Percentiles rank a stretch among this genome's conserved stretches.
These are phyloP conservation scores for Syngnathus acus DNA, from an alignment of 2,797 vertebrate genomes.

Conservation along the genomic window DNA sequence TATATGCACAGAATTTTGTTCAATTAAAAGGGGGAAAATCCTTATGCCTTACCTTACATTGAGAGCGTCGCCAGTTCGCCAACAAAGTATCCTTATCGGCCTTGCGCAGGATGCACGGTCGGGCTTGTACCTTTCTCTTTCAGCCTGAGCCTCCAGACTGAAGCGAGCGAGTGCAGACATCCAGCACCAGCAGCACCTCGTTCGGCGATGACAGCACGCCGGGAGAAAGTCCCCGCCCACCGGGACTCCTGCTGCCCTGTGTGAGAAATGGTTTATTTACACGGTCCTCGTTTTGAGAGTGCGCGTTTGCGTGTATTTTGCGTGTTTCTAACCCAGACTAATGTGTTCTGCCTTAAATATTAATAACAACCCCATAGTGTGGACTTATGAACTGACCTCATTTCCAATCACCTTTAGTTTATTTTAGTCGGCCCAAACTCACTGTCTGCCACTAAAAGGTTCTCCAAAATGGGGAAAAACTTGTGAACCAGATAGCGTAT, in stretches of 20 bases:
- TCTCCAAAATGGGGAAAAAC: background rate
- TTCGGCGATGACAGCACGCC: conserved; percentile 51
- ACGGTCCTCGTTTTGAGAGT: background rate
- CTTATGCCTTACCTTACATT: conserved; percentile 33
- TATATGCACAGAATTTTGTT: background rate
- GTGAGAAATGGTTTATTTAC: background rate
- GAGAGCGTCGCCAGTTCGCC: background rate
- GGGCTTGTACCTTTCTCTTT: conserved; percentile 36
- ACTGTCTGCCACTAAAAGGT: background rate
- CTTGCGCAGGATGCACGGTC: conserved; percentile 14
- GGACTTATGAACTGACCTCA: background rate
- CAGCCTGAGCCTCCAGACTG: conserved; percentile 56
- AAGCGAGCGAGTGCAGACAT: conserved; percentile 36
- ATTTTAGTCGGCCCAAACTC: background rate
- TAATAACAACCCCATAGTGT: background rate
- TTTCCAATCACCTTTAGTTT: background rate
- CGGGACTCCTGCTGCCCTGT: conserved; percentile 8
- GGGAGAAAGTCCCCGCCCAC: conserved; percentile 49
- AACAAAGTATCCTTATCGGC: conserved; percentile 44
- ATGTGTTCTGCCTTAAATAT: background rate
- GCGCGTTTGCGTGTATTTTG: background rate
- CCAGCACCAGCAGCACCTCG: conserved; percentile 56
- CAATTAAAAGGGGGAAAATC: background rate
- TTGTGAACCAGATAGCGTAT: background rate
- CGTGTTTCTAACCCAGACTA: background rate